Conservation (phyloP, 2,113 vertebrate species). For the Melierax canorus region DNA sequence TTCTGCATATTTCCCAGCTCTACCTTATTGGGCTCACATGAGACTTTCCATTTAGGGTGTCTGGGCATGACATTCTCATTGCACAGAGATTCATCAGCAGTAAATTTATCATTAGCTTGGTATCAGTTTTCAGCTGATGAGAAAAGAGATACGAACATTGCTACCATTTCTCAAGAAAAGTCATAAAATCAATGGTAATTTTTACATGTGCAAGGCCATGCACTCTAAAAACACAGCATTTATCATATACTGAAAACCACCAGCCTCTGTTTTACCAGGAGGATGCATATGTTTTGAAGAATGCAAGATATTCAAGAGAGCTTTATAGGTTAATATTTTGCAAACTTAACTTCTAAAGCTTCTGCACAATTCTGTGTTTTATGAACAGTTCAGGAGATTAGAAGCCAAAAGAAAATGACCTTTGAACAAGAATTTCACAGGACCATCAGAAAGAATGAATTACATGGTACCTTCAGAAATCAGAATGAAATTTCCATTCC, state of each 20-base stretch:
- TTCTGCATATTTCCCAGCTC: neutral
- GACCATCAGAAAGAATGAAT: conserved; percentile 51
- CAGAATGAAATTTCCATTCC: conserved; percentile 61
- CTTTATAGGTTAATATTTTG: conserved; percentile 46
- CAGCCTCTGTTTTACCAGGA: neutral
- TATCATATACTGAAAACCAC: neutral
- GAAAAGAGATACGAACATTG: neutral
- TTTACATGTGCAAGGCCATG: neutral
- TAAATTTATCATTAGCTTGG: neutral
- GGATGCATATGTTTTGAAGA: neutral
- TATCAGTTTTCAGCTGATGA: neutral
- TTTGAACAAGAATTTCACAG: conserved; percentile 59
- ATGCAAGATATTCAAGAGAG: neutral
- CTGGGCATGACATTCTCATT: neutral
- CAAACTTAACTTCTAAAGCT: conserved; percentile 51
- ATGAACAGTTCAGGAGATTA: conserved; percentile 59
- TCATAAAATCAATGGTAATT: neutral
- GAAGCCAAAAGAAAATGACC: conserved; percentile 22
- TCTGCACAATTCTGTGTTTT: conserved; percentile 64
- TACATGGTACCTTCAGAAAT: conserved; percentile 50
- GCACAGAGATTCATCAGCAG: neutral
- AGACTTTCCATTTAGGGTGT: neutral
- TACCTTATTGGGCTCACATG: neutral
- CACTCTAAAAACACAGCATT: neutral
- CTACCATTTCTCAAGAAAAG: neutral